phyloP scores from a whole-genome alignment of 2,113 vertebrate genomes.

The Rhombomys opimus region DNA sequence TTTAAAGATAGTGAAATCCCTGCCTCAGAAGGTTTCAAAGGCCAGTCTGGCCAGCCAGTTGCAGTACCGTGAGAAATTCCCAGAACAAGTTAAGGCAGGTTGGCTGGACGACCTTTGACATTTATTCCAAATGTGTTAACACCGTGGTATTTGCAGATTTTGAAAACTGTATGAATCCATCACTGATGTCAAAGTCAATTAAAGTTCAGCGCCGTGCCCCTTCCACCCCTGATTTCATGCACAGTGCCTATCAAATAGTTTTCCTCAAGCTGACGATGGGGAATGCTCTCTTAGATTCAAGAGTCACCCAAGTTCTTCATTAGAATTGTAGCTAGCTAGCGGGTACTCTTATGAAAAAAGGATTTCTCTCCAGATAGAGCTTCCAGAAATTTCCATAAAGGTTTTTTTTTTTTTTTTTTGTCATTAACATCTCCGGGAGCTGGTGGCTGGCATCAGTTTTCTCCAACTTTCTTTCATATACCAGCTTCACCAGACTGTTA shows the following conservation, averaged over 20 bases:
- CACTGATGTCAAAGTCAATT: constrained; percentile 14
- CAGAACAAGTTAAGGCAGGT: neutral
- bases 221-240: neutral
- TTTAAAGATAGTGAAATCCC: neutral
- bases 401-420: neutral
- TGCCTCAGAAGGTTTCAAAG: neutral
- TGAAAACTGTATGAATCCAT: neutral
- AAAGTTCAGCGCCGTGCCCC: neutral
- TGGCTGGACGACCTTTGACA: neutral
- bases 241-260: neutral
- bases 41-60: neutral
- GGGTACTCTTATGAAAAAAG: constrained; percentile 46
- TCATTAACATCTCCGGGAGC: constrained; percentile 12
- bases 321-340: neutral
- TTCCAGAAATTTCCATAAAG: constrained; percentile 12
- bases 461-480: neutral
- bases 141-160: neutral
- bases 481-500: neutral
- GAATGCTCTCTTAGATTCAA: neutral
- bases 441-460: constrained; percentile 14
- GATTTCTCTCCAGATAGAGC: constrained; percentile 9
- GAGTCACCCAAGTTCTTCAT: neutral
- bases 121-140: neutral
- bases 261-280: neutral
- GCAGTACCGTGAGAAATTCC: neutral